Conservation (phyloP, 2,113 vertebrate genomes). For the zebrafish (Danio rerio) region DNA sequence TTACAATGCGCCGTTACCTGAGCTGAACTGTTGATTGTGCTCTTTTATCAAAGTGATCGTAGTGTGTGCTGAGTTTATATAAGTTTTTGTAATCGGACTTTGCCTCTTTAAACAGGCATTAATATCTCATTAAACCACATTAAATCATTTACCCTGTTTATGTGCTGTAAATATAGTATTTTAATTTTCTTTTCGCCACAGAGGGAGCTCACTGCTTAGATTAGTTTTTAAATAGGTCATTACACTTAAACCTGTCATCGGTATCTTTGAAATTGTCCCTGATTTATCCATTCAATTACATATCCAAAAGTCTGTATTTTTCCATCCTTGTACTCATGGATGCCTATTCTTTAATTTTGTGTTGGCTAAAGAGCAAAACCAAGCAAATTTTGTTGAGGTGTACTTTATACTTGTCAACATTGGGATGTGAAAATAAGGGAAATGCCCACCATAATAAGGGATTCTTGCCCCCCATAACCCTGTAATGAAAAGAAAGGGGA, state of each 20-base stretch:
- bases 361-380: background rate
- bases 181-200: constrained; percentile 20
- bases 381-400: background rate
- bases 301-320: background rate
- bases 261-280: background rate
- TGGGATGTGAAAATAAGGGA: no score
- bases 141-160: constrained; percentile 2
- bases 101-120: constrained; percentile 12
- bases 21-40: background rate
- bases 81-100: background rate
- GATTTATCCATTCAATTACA: background rate
- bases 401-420: no score
- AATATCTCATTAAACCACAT: constrained; percentile 26
- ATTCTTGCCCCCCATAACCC: no score
- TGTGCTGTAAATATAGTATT: constrained; percentile 35
- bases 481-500: no score
- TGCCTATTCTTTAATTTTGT: background rate
- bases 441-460: no score
- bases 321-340: no score
- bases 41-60: constrained; percentile 8
- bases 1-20: background rate
- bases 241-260: background rate
- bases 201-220: constrained; percentile 23
- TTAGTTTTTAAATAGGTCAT: constrained; percentile 23
- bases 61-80: background rate